A percentile compares a stretch with the other conserved stretches of the same genome.
Evolutionary conservation across 2,797 vertebrate genomes (phyloP).

Genomic region (Hemitrygon akajei): DNA sequence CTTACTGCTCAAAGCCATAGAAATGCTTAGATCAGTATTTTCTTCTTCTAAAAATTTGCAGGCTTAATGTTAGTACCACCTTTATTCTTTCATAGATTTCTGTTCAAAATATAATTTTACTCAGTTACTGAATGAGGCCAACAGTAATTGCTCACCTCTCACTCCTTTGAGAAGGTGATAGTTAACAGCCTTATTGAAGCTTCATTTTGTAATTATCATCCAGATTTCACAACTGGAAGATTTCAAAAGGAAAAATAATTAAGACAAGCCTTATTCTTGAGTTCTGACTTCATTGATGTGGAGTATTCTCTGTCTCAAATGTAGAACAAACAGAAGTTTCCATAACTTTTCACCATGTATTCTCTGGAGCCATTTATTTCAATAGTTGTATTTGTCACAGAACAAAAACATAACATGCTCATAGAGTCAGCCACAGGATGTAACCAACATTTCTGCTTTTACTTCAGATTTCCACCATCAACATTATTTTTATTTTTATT

Average conservation of each 20-base stretch:
- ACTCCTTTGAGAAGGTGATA: no score
- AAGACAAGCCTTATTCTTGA: background rate
- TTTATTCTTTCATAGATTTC: background rate
- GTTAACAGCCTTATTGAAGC: no score
- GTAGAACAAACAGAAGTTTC: background rate
- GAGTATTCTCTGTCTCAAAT: background rate
- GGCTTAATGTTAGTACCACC: background rate
- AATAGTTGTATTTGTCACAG: background rate
- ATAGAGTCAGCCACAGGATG: no score
- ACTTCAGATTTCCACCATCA: no score
- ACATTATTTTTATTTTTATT: background rate
- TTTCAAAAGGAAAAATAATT: background rate
- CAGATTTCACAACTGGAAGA: background rate
- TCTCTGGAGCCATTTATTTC: background rate
- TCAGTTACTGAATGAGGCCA: no score
- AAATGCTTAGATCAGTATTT: background rate
- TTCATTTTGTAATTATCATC: no score
- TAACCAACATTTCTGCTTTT: no score
- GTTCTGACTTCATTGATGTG: background rate
- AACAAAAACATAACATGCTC: background rate
- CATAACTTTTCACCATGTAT: background rate
- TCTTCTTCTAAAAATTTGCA: background rate
- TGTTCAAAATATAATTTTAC: background rate
- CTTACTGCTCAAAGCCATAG: background rate
- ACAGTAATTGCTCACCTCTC: no score